Percentiles rank a stretch among this genome's conserved stretches.
Conservation (phyloP, 2,888 invertebrate genomes). For the Notodonta dromedarius region DNA sequence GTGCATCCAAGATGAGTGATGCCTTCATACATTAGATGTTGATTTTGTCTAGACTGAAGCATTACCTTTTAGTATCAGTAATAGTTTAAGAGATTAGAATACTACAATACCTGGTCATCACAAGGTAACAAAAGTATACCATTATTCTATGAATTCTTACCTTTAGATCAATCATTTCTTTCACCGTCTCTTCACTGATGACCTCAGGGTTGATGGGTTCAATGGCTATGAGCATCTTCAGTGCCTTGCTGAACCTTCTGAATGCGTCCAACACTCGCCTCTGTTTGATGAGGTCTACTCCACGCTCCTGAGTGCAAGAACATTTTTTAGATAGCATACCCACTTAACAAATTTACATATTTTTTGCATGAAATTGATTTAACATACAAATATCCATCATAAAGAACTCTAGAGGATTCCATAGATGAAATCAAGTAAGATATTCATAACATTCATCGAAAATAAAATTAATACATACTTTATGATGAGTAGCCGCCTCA, state of each 20-base stretch:
- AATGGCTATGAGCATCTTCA: slow-evolving; percentile 87
- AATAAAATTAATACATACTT: slow-evolving; percentile 46
- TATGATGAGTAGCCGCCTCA: slow-evolving; percentile 77
- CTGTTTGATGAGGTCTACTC: slow-evolving; percentile 86
- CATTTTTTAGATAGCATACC: neutral
- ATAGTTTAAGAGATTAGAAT: no score
- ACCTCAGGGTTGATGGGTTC: slow-evolving; percentile 85
- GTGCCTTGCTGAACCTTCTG: slow-evolving; percentile 87
- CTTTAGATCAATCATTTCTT: slow-evolving; percentile 83
- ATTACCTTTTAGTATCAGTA: no score
- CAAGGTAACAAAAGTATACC: no score
- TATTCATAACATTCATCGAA: neutral
- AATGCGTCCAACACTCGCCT: slow-evolving; percentile 88
- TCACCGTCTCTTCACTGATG: slow-evolving; percentile 74
- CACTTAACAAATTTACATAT: no score
- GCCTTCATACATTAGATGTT: no score
- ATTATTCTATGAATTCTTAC: slow-evolving; percentile 35
- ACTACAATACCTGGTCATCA: no score
- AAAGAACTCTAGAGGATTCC: no score
- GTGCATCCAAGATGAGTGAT: no score
- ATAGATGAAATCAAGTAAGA: no score
- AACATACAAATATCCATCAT: no score
- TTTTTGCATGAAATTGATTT: no score
- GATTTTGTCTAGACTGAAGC: no score
- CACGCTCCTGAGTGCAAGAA: slow-evolving; percentile 63